These are phyloP conservation scores for Sebastes nivosus DNA, from an alignment of 2,797 vertebrate genomes.

Conservation along the genomic window DNA sequence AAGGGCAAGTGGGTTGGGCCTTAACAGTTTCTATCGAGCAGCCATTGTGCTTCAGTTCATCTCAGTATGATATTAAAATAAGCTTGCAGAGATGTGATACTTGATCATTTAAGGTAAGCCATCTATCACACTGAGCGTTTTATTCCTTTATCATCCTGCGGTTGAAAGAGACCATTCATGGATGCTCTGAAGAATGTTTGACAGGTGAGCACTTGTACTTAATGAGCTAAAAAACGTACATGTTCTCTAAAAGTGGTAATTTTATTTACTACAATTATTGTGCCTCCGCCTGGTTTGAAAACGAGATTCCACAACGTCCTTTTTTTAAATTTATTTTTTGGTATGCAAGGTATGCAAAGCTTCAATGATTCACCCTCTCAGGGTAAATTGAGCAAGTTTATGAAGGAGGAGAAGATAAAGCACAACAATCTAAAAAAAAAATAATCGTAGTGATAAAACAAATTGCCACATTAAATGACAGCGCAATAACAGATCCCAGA, in stretches of 20 bases:
- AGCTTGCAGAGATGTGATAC: not conserved
- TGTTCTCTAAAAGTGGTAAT: not conserved
- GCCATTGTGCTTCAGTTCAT: not conserved
- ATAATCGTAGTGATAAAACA: not conserved
- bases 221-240: not conserved
- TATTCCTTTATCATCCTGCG: not conserved
- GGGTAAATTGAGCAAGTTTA: not conserved
- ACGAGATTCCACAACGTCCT: not conserved
- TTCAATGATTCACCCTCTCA: not conserved
- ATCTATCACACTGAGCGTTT: conserved; percentile 1
- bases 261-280: not conserved
- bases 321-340: not conserved
- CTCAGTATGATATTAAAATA: not conserved
- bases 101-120: not conserved
- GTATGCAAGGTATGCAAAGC: not conserved
- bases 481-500: not conserved
- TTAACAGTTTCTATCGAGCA: not conserved
- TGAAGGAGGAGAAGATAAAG: not conserved
- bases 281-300: not conserved
- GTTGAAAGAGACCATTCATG: not conserved
- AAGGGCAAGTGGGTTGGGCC: not conserved
- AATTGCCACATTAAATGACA: not conserved
- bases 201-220: not conserved
- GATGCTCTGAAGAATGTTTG: not conserved
- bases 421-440: not conserved